These are phyloP conservation scores for Rhinoderma darwinii DNA, from an alignment of 2,113 vertebrate species.

Conservation along the genomic window DNA sequence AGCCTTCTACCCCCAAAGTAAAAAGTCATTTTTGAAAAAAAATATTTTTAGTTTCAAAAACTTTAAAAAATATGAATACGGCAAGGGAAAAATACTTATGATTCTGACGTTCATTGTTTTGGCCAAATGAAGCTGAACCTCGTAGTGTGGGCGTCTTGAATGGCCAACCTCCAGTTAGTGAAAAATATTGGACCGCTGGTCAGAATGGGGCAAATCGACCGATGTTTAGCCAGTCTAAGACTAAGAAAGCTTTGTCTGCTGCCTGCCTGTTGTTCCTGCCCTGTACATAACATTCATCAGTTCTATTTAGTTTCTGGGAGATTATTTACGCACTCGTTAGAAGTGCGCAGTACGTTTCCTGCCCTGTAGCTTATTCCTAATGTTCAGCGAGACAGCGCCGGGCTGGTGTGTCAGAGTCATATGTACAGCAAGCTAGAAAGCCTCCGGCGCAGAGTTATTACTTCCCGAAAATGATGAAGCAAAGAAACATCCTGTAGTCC, in stretches of 20 bases:
- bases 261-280: background rate
- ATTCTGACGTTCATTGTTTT: too few species aligned
- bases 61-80: too few species aligned
- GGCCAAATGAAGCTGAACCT: too few species aligned
- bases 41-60: too few species aligned
- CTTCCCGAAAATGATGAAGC: background rate
- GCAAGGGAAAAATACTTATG: too few species aligned
- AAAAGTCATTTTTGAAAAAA: too few species aligned
- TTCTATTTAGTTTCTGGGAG: background rate
- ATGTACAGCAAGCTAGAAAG: background rate
- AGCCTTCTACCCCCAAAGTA: too few species aligned
- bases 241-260: too few species aligned
- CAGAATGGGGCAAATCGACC: background rate
- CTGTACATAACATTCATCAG: background rate
- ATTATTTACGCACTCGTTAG: background rate
- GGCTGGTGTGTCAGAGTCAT: background rate
- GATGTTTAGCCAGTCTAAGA: too few species aligned
- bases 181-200: too few species aligned
- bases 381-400: slow-evolving; percentile 4
- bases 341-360: background rate
- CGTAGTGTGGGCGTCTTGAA: too few species aligned
- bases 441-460: background rate
- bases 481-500: background rate
- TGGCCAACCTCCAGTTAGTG: too few species aligned
- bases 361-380: background rate